Percentiles rank a stretch among this genome's conserved stretches.
Conservation (phyloP, 2,113 vertebrate genomes). For the Oncorhynchus masou region DNA sequence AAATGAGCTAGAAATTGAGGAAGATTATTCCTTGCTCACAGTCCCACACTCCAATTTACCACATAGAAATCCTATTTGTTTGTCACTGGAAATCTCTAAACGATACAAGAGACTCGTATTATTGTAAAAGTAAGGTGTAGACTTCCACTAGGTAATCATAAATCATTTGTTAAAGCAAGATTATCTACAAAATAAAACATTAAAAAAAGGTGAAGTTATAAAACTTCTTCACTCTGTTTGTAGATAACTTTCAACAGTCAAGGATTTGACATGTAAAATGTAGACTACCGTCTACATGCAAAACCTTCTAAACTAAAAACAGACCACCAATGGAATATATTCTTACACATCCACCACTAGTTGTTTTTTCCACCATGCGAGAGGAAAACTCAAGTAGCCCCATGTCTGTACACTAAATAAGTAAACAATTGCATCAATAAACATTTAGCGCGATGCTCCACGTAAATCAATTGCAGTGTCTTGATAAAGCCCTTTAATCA, state of each 20-base stretch:
- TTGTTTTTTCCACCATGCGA: conserved; percentile 6
- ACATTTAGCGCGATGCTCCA: conserved; percentile 69
- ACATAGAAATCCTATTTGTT: not conserved
- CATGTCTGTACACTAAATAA: conserved; percentile 66
- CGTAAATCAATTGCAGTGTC: conserved; percentile 80
- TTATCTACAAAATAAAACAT: not conserved
- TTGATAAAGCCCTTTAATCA: conserved; percentile 76
- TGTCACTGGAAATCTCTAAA: not conserved
- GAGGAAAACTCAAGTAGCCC: conserved; percentile 56
- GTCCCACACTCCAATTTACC: not conserved
- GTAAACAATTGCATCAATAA: conserved; percentile 84
- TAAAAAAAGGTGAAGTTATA: not conserved
- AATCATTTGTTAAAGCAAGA: not conserved
- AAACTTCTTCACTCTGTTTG: not conserved
- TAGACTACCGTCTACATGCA: not conserved
- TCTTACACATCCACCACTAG: conserved; percentile 11
- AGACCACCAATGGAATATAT: not conserved
- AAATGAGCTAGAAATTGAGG: not conserved
- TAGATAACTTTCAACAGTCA: not conserved
- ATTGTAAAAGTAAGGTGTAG: not conserved
- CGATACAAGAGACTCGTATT: not conserved
- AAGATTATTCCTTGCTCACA: not conserved
- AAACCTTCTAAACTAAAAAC: not conserved
- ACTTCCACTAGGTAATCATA: not conserved
- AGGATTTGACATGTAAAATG: not conserved